Base-by-base conservation (phyloP, 2,888 invertebrate species). In the Diaprepes abbreviatus region DNA sequence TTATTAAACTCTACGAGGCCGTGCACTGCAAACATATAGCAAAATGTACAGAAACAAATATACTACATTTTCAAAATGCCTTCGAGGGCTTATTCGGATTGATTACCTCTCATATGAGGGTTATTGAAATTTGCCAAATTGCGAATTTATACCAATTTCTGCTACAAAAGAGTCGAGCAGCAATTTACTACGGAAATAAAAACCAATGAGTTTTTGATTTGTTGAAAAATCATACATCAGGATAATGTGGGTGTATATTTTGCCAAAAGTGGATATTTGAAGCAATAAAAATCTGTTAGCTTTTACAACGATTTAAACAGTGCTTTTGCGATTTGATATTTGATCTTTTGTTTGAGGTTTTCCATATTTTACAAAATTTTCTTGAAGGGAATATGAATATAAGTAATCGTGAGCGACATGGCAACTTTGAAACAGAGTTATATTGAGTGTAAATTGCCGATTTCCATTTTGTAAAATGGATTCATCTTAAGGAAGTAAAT, bases 51-150 rank as follows among this genome's bases (percentile, higher is more conserved):
- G 43, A 33, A 60, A 54, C 38, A 54, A 52, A 63, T 63, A 63
- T 63, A 35, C 38, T 28, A 59, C 50, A 58, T 65, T 66, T 59
- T 66, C 38, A 36, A 66, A 67, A 67, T 55, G 45, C 67, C 67
- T 62, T 62, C 55, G 43, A 62, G 60, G 62, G 45, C 63, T 57
- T 57, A 68, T 68, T 63, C 57, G 63, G 68, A 63, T 68, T 68
- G 63, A 68, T 68, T 68, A 62, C 48, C 68, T 58, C 48, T 57
- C 57, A 31, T 63, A 57, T 63, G 68, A 68, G 62, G 63, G 63
- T 57, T 63, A 68, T 68, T 63, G 63, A 68, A 63, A 67, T 59
- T 54, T 67, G 67, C 54, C 67, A 62, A 62, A 68, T 63, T 63
- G 63, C 55, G 58, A 68, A 68, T 68, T 63, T 68, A 68, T 63